Conservation (phyloP, 1,140 invertebrate species). For the Brachionus sp. region DNA sequence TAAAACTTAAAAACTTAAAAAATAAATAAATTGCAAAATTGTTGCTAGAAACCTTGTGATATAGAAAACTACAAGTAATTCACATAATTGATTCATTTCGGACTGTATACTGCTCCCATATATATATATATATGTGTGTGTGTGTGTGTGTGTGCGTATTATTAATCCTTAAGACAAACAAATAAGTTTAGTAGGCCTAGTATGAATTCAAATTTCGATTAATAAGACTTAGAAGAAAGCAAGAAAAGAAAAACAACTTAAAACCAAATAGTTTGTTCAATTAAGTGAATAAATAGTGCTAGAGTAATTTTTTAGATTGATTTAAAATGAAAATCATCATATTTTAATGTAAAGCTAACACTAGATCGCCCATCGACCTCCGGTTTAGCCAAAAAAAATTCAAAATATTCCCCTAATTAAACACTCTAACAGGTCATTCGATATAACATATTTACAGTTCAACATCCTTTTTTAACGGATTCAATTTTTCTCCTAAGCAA, state of each 20-base stretch:
- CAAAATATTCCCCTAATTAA: background rate
- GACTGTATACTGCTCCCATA: no score
- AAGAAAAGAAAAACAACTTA: background rate
- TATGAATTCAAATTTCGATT: no score
- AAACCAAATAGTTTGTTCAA: background rate
- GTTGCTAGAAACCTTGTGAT: no score
- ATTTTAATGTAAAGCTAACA: background rate
- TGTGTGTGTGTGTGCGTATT: no score
- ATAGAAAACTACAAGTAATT: no score
- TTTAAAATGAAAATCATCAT: background rate
- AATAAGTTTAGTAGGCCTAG: no score
- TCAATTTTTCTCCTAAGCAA: background rate
- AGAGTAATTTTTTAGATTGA: background rate
- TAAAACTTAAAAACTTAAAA: no score
- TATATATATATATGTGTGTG: no score
- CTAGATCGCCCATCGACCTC: background rate
- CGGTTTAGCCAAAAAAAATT: background rate
- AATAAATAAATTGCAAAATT: no score
- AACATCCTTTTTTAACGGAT: background rate
- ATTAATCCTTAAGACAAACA: no score
- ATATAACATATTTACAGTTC: background rate
- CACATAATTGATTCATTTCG: no score
- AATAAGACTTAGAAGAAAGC: background rate
- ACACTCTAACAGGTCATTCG: conserved; percentile 1
- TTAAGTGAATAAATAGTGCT: conserved; percentile 9